These are phyloP conservation scores for Cydia amplana DNA, from an alignment of 1,140 invertebrate species.

Conservation along the genomic window DNA sequence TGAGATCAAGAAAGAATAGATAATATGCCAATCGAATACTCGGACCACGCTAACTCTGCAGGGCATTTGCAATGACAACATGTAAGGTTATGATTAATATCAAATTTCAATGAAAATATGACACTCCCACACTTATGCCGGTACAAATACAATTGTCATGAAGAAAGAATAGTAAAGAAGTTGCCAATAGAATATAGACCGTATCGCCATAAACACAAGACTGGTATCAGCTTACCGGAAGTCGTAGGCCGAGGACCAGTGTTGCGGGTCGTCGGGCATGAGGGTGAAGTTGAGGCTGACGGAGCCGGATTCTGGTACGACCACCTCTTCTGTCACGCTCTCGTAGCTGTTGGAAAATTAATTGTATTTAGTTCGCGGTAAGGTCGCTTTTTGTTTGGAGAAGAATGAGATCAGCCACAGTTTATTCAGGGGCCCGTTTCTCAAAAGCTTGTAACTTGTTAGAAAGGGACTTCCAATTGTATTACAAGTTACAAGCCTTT, in stretches of 20 bases:
- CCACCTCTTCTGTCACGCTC: constrained; percentile 81
- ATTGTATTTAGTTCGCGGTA: not conserved
- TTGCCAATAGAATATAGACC: not conserved
- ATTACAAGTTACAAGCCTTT: too few relatives aligned
- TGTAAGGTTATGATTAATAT: too few relatives aligned
- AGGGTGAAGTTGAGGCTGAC: constrained; percentile 89
- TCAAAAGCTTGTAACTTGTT: too few relatives aligned
- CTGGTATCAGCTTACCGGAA: constrained; percentile 79
- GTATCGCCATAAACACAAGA: constrained; percentile 18
- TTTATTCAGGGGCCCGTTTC: too few relatives aligned
- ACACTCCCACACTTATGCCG: not conserved
- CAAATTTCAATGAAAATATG: too few relatives aligned
- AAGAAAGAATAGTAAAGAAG: not conserved
- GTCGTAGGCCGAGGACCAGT: constrained; percentile 90
- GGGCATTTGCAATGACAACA: too few relatives aligned
- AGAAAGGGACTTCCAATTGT: too few relatives aligned
- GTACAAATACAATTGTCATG: not conserved
- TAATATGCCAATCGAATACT: too few relatives aligned
- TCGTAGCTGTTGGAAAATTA: constrained; percentile 81
- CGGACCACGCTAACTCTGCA: too few relatives aligned
- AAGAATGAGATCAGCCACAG: too few relatives aligned
- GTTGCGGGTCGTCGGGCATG: constrained; percentile 85
- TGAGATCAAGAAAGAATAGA: too few relatives aligned
- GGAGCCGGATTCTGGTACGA: constrained; percentile 82
- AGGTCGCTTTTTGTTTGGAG: not conserved